Conservation (phyloP, 2,797 vertebrate genomes). For the Miichthys miiuy region DNA sequence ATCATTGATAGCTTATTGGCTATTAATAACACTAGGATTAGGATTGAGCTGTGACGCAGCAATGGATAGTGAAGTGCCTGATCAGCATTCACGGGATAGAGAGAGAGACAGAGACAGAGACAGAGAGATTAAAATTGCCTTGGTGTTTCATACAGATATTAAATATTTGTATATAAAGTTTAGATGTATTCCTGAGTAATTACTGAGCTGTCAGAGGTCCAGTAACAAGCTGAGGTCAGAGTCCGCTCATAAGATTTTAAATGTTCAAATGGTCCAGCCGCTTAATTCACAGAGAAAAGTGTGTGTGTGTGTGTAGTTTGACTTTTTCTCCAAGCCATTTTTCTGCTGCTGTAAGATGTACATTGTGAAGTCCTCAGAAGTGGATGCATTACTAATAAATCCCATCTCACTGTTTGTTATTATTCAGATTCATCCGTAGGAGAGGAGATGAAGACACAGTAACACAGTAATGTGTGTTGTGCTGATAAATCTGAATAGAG, state of each 20-base stretch:
- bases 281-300: neutral
- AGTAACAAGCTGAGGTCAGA: neutral
- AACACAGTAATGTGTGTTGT: too few species aligned
- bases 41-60: conserved; percentile 46
- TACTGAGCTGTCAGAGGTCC: neutral
- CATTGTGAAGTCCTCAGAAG: neutral
- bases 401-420: too few species aligned
- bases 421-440: too few species aligned
- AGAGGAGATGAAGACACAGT: too few species aligned
- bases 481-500: too few species aligned
- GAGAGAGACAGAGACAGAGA: neutral
- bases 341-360: neutral
- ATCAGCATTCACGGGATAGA: conserved; percentile 58
- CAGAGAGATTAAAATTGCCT: neutral
- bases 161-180: neutral
- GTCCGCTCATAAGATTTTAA: too few species aligned
- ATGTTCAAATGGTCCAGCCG: too few species aligned
- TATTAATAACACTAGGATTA: conserved; percentile 71
- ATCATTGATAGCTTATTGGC: conserved; percentile 38
- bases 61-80: conserved; percentile 28
- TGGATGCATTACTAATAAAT: too few species aligned
- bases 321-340: neutral
- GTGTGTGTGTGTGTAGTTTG: too few species aligned
- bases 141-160: conserved; percentile 5
- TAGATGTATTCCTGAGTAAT: neutral